Percentiles rank a stretch among this genome's conserved stretches.
phyloP scores from a whole-genome alignment of 2,113 vertebrate genomes.

The Corythoichthys haematopterus region DNA sequence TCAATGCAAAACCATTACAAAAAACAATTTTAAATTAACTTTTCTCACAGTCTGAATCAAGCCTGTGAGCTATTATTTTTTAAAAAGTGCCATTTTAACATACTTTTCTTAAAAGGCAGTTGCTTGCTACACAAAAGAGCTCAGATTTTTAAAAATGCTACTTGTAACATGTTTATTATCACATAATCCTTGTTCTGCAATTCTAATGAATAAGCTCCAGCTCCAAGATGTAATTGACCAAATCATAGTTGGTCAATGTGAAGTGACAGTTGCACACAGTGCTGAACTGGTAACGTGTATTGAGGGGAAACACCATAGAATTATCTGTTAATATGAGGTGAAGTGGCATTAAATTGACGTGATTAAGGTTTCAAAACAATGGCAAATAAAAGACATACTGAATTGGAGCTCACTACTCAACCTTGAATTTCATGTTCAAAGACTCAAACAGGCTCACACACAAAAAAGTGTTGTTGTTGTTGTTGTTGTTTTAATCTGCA shows the following conservation, averaged over 20 bases:
- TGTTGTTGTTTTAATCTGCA: neutral
- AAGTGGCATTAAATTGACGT: constrained; percentile 35
- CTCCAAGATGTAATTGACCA: neutral
- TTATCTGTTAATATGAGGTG: constrained; percentile 21
- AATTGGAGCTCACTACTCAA: constrained; percentile 59
- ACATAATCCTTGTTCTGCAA: neutral
- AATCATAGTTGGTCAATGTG: constrained; percentile 5
- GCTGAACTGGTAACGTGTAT: neutral
- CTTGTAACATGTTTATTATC: neutral
- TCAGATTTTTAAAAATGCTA: neutral
- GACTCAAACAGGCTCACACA: constrained; percentile 28
- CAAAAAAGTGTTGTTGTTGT: neutral
- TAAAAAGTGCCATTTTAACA: too few relatives aligned
- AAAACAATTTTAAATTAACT: neutral
- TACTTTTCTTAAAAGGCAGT: neutral
- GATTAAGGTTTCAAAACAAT: constrained; percentile 66
- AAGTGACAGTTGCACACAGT: neutral
- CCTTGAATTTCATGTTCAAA: constrained; percentile 39
- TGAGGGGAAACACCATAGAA: constrained; percentile 7
- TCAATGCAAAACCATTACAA: neutral
- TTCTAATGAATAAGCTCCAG: neutral
- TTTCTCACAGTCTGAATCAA: neutral
- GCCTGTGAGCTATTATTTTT: neutral
- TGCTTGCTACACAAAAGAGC: neutral
- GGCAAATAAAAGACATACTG: constrained; percentile 34